Conservation (phyloP, 2,113 vertebrate genomes). For the Hystrix cristata region DNA sequence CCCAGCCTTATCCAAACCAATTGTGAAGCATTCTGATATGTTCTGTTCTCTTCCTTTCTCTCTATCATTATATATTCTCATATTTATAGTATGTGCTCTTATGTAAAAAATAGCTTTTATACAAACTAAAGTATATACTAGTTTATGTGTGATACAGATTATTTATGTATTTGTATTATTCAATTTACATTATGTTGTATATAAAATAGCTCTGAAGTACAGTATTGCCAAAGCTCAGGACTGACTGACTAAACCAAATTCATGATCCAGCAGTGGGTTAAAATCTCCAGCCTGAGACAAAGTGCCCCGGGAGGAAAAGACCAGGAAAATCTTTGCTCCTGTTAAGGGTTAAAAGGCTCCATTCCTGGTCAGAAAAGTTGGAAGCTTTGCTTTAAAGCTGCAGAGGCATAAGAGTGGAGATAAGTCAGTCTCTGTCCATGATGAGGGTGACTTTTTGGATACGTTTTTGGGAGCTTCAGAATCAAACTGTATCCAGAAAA, state of each 20-base stretch:
- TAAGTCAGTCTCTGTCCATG: neutral
- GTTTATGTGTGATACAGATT: neutral
- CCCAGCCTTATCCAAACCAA: neutral
- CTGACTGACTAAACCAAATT: neutral
- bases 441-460: neutral
- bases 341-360: neutral
- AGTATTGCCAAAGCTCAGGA: constrained; percentile 29
- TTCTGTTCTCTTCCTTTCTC: neutral
- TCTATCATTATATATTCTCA: neutral
- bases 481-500: neutral
- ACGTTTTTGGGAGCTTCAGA: neutral
- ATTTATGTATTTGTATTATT: neutral
- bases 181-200: neutral
- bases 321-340: constrained; percentile 7
- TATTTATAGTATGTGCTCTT: neutral
- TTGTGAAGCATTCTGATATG: neutral
- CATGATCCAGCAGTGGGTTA: neutral
- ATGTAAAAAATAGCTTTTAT: neutral
- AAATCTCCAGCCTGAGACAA: neutral
- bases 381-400: neutral
- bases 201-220: constrained; percentile 28
- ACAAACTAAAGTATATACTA: neutral
- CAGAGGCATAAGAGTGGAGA: neutral
- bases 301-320: neutral
- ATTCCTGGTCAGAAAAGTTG: constrained; percentile 16